Base-by-base conservation (phyloP, 1,140 invertebrate genomes). In the Drosophila elegans region DNA sequence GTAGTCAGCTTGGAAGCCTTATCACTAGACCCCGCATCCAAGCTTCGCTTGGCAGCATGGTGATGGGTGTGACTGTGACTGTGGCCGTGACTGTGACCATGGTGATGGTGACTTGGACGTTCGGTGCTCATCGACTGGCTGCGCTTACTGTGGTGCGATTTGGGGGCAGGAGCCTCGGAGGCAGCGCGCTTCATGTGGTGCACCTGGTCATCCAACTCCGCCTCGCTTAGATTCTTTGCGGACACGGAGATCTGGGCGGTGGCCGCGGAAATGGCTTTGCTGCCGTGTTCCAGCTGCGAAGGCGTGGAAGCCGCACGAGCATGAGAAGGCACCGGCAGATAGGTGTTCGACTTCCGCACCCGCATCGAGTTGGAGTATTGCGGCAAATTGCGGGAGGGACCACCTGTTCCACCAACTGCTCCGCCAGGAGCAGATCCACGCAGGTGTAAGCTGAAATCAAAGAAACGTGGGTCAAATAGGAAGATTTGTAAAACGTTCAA, bases 361-460 rank as follows among this genome's bases (percentile, higher is more conserved):
- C 91, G 64, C 90, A 91, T 90, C 5, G 91, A 92, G 60, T 78
- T 92, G 32, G 91, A 92, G 75, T 92, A 82, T 45, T 92, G 91
- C 6, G 91, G 90, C 49, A 91, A 59, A 51, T 91, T 91, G 38
- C 90, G 85, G 21, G 57, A 53, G 4, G 69, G n/a, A 0, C 29
- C 42, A 3, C 36, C 36, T 4, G 76, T 36, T 21, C 27, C 51
- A 52, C 60, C 53, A 21, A 48, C 55, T 49, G 62, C 63, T 21
- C 55, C 63, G n/a, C 64, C 38, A 10, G 64, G n/a, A 27, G 21
- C 64, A 9, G 38, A 52, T 5, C 60, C n/a, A 12, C 81, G 82
- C 11, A 74, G 42, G 38, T 85, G 73, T 4, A 76, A 59, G 13
- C 84, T 88, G 41, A 1, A n/a, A 54, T 4, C 5, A 32, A 32